phyloP scores from a whole-genome alignment of 2,888 invertebrate species.

The Clostera curtula region DNA sequence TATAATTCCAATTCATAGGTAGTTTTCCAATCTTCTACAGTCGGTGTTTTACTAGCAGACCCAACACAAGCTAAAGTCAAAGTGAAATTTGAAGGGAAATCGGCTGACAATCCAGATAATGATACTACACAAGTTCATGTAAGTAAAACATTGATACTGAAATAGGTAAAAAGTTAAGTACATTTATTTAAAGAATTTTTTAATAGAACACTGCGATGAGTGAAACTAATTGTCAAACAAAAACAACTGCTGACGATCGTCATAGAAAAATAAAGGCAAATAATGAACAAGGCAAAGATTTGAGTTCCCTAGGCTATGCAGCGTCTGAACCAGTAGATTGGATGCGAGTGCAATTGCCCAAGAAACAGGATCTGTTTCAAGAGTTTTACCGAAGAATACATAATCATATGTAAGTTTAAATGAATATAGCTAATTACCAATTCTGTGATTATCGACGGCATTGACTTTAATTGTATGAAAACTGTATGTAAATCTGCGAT shows the following conservation, averaged over 20 bases:
- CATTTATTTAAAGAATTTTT: constrained; percentile 2
- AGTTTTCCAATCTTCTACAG: constrained; percentile 80
- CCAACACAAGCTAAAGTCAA: constrained; percentile 79
- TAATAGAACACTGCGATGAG: constrained; percentile 30
- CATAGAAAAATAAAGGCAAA: constrained; percentile 11
- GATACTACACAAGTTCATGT: constrained; percentile 31
- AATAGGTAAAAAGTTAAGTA: background rate
- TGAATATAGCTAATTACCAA: constrained; percentile 4
- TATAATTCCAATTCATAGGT: constrained; percentile 57
- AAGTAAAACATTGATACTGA: constrained; percentile 20
- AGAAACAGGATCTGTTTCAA: constrained; percentile 79
- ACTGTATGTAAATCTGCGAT: too few species aligned
- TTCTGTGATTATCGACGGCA: too few species aligned
- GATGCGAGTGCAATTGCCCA: constrained; percentile 76
- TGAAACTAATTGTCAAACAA: too few species aligned
- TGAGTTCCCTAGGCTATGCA: constrained; percentile 75
- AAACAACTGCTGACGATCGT: constrained; percentile 15
- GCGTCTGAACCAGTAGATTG: constrained; percentile 76
- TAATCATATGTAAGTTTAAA: constrained; percentile 76
- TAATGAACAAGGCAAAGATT: constrained; percentile 48
- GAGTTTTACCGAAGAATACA: constrained; percentile 79
- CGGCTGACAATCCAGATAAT: constrained; percentile 39
- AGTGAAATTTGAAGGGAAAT: constrained; percentile 66
- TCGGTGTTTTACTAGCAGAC: constrained; percentile 80
- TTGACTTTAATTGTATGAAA: too few species aligned